Evolutionary conservation across 2,888 invertebrate genomes (phyloP), one percentile per base, ranked within the genome.

Genomic region (Embidobia sp.): DNA sequence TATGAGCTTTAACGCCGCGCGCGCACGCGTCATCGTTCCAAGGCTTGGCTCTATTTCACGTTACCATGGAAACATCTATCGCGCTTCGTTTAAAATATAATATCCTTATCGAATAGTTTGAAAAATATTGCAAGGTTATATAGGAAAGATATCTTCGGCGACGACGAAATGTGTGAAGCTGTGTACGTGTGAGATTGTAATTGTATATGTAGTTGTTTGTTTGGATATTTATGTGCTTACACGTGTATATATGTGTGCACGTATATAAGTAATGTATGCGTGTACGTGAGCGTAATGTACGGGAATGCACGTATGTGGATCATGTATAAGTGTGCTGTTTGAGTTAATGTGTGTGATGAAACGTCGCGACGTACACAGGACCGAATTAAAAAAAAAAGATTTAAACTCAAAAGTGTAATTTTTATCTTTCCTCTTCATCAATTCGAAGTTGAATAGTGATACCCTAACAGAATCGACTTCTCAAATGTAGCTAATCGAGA

Each of bases 121-220:
- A 74, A 74, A 74, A 66, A 74, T 74, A 74, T 66, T 74, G 66
- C 46, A 74, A 66, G 31, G 42, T 74, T 53, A 22, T 74, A 53
- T 66, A 74, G 74, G 66, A 74, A 66, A 74, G 74, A 61, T 73
- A 73, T 59, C 46, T 74, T 29, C 29, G 49, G 48, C 49, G 57
- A 33, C 64, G 57, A 64, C 42, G 35, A 61, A 49, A 53, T 63
- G 22, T 33, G 48, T 67, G 7, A 13, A 7, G 26, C 42, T 1
- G 31, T 63, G 48, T 57, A 18, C 29, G 27, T 48, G 46, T 51
- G 16, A 1, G 18, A 19, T 11, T n/a, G n/a, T n/a, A n/a, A n/a
- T n/a, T n/a, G n/a, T 3, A 29, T 2, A 3, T 33, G 33, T 8
- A 3, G 35, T 11, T 13, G 35, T 13, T n/a, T 35, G 11, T 10